Evolutionary conservation across 1,140 invertebrate genomes (phyloP).

Genomic region (Apis florea): DNA sequence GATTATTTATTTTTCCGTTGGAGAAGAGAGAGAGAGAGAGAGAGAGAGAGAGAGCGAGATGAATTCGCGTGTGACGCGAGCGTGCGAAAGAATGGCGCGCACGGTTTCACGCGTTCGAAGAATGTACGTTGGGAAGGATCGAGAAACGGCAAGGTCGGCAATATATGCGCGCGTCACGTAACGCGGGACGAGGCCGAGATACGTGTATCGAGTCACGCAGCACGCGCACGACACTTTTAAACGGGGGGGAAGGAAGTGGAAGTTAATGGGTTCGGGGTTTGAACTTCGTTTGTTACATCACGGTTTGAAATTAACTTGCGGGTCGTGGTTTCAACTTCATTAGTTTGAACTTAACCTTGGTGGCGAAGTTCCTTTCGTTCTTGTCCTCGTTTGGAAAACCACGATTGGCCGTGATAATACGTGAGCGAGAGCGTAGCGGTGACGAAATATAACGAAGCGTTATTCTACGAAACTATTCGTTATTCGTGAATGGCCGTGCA

Average conservation of each 20-base stretch:
- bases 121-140: neutral
- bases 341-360: conserved; percentile 30
- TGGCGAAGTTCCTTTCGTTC: neutral
- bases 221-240: neutral
- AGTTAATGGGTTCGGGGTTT: neutral
- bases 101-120: neutral
- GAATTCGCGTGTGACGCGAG: neutral
- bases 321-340: conserved; percentile 28
- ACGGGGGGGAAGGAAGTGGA: neutral
- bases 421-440: no score
- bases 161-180: conserved; percentile 21
- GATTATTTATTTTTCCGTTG: no score
- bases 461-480: no score
- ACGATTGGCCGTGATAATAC: neutral
- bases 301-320: neutral
- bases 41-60: no score
- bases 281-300: neutral
- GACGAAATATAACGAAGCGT: no score
- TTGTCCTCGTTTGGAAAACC: neutral
- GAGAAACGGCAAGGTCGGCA: neutral
- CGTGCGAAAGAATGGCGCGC: neutral
- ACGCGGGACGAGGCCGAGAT: neutral
- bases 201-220: conserved; percentile 42
- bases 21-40: no score
- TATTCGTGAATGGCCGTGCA: no score